Conservation (phyloP, 2,113 vertebrate genomes). For the Tyrannus savana region DNA sequence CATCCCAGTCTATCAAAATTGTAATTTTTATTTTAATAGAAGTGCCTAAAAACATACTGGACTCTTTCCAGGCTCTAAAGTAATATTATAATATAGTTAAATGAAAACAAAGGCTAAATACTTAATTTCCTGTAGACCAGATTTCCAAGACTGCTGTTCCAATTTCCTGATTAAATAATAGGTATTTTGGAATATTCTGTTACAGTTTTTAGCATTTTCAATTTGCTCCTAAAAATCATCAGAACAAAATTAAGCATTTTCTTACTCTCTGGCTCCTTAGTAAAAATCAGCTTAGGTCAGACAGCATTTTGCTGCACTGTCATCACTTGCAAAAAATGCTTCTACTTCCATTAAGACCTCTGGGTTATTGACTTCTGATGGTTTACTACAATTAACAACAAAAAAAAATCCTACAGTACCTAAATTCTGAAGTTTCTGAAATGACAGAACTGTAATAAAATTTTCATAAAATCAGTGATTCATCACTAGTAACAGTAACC, state of each 20-base stretch:
- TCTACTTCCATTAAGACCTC: not conserved
- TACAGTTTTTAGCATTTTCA: constrained; percentile 16
- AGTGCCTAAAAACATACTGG: constrained; percentile 29
- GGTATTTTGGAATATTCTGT: constrained; percentile 10
- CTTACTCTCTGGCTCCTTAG: not conserved
- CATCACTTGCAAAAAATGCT: not conserved
- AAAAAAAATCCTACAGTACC: not conserved
- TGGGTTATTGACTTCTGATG: not conserved
- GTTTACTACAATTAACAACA: not conserved
- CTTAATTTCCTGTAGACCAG: constrained; percentile 58
- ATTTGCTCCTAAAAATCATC: not conserved
- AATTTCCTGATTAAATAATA: constrained; percentile 34
- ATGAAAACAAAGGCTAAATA: constrained; percentile 58
- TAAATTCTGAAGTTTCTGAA: not conserved
- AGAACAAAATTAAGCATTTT: constrained; percentile 8
- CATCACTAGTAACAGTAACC: not conserved
- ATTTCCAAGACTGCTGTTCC: not conserved
- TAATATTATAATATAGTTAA: constrained; percentile 24
- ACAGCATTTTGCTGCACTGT: not conserved
- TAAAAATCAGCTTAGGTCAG: not conserved
- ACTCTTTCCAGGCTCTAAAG: not conserved
- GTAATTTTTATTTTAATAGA: not conserved
- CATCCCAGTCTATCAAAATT: not conserved
- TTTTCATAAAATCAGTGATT: not conserved
- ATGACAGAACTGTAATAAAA: not conserved